Evolutionary conservation across 2,797 vertebrate genomes (phyloP).

Genomic region (Siniperca undulata): DNA sequence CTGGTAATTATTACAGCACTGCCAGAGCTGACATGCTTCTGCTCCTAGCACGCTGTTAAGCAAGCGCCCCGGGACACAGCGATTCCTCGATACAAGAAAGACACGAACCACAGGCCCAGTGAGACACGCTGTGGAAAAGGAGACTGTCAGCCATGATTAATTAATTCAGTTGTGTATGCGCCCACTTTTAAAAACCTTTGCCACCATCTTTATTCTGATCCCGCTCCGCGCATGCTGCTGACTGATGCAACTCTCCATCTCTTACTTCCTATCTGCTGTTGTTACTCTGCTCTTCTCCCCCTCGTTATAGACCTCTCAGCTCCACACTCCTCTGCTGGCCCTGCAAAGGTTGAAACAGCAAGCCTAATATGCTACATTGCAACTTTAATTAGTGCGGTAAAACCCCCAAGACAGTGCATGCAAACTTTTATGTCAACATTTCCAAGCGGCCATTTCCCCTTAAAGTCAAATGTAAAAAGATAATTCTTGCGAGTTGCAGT

Average conservation of each 20-base stretch:
- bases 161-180: conserved; percentile 60
- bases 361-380: conserved; percentile 46
- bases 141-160: conserved; percentile 72
- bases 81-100: conserved; percentile 62
- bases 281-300: conserved; percentile 21
- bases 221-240: conserved; percentile 8
- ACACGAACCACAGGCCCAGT: conserved; percentile 54
- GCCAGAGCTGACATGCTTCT: conserved; percentile 47
- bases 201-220: conserved; percentile 50
- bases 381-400: conserved; percentile 73
- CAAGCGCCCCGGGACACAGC: conserved; percentile 47
- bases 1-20: conserved; percentile 65
- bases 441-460: conserved; percentile 58
- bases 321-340: conserved; percentile 30
- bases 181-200: conserved; percentile 54
- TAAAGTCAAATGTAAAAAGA: conserved; percentile 57
- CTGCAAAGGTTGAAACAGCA: conserved; percentile 61
- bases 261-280: conserved; percentile 38
- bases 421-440: conserved; percentile 69
- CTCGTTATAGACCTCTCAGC: conserved; percentile 36
- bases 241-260: conserved; percentile 53
- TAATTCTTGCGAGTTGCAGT: conserved; percentile 60
- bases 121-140: conserved; percentile 56
- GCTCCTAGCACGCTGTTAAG: conserved; percentile 45
- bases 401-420: conserved; percentile 43